Evolutionary conservation across 2,888 invertebrate genomes (phyloP).

Genomic region (Chrysomela aeneicollis): DNA sequence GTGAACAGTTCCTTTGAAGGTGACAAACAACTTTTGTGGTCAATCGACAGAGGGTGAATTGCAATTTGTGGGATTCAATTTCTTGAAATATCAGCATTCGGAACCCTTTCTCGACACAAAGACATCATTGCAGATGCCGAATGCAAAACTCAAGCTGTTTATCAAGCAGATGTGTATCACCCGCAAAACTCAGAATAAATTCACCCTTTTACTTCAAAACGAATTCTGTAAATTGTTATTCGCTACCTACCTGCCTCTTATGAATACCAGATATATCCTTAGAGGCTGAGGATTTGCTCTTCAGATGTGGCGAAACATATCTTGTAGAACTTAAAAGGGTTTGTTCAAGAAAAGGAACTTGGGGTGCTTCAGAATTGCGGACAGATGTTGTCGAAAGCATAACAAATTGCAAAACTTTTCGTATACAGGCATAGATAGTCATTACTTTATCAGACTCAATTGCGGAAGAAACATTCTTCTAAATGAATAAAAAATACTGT

Average conservation of each 20-base stretch:
- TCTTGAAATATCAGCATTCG: conserved; percentile 19
- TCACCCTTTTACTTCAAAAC: conserved; percentile 40
- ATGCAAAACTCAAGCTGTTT: conserved; percentile 27
- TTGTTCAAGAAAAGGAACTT: conserved; percentile 19
- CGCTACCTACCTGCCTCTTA: conserved; percentile 38
- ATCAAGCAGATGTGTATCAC: conserved; percentile 33
- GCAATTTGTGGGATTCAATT: conserved; percentile 10
- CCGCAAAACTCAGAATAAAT: conserved; percentile 36
- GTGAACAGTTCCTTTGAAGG: neutral
- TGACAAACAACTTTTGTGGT: neutral
- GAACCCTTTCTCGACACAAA: conserved; percentile 28
- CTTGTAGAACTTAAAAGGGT: conserved; percentile 32
- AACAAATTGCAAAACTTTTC: conserved; percentile 30
- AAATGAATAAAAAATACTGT: conserved; percentile 25
- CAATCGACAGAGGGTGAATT: neutral
- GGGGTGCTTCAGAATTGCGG: conserved; percentile 29
- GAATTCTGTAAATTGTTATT: conserved; percentile 28
- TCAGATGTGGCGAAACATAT: conserved; percentile 34
- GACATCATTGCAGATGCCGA: conserved; percentile 30
- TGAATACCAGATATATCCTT: conserved; percentile 30
- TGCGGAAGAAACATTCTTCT: conserved; percentile 10
- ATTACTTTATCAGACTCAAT: conserved; percentile 24
- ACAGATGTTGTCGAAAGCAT: conserved; percentile 33
- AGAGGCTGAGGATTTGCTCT: conserved; percentile 25
- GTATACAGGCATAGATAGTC: conserved; percentile 9